Evolutionary conservation across 2,888 invertebrate species (phyloP).

Genomic region (Pseudococcus longispinus): DNA sequence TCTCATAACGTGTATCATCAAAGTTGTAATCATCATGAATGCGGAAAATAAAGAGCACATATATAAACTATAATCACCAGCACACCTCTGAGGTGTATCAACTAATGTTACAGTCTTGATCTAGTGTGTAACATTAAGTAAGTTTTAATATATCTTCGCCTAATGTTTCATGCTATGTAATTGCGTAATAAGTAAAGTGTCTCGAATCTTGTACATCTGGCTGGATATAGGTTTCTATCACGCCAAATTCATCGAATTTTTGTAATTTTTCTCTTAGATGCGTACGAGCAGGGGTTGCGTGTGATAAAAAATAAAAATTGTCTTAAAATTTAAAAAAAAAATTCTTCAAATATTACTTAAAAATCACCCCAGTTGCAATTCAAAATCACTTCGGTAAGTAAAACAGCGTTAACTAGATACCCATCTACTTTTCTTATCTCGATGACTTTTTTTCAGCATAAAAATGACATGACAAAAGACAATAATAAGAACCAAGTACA

Average conservation of each 20-base stretch:
- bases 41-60: constrained; percentile 36
- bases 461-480: not conserved
- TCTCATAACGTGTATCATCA: constrained; percentile 37
- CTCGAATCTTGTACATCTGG: too few relatives aligned
- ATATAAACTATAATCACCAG: constrained; percentile 39
- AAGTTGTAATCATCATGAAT: constrained; percentile 39
- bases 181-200: constrained; percentile 46
- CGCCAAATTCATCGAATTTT: too few relatives aligned
- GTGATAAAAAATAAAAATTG: too few relatives aligned
- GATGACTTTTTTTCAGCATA: not conserved
- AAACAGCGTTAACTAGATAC: too few relatives aligned
- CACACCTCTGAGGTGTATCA: constrained; percentile 41
- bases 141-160: constrained; percentile 21
- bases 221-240: too few relatives aligned
- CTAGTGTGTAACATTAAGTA: constrained; percentile 30
- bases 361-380: not conserved
- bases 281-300: too few relatives aligned
- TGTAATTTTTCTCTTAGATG: too few relatives aligned
- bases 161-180: not conserved
- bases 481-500: not conserved
- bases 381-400: not conserved
- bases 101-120: constrained; percentile 34
- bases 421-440: not conserved
- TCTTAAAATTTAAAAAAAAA: too few relatives aligned
- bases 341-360: too few relatives aligned